Base-by-base conservation (phyloP, 2,797 vertebrate species). In the Lepus townsendii region DNA sequence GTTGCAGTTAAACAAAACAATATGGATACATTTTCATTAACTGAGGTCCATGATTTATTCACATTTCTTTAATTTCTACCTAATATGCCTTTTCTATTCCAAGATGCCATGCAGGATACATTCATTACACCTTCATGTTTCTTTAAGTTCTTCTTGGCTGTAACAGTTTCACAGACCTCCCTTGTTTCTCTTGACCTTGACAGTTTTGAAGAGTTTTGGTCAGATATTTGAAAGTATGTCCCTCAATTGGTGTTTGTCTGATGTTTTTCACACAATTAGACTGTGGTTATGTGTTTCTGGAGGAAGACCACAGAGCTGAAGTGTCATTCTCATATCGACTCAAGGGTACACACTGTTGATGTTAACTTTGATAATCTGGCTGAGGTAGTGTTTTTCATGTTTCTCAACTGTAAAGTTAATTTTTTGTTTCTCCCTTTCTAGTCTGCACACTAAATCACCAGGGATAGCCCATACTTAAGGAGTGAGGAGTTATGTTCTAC, bases 31-130 rank as follows among this genome's bases (percentile, higher is more conserved):
- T 76, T 42, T 35, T 66, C 47, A 93, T 90, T 90, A 82, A 76
- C 24, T 52, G 65, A 95, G 82, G 22, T 8, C 8, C 26, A 62
- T 60, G 22, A 13, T 76, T 93, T 38, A 82, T 94, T 89, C 2
- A 95, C 3, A 78, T 92, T 82, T 88, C 16, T 30, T 88, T 88
- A 85, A 68, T 77, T 92, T 92, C 87, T 85, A 75, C 62, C 22
- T 90, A 50, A 75, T 30, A 3, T 47, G 11, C 26, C 73, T 93
- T 76, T 47, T 47, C 7, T 66, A 4, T 42, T 90, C 22, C 60
- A 88, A 32, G 10, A 50, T 66, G 20, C 32, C 30, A 76, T 75
- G 27, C 17, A 85, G 27, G 77, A 69, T 32, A 9, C 50, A 47
- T 30, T 72, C 3, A 16, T 52, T 72, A 68, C 30, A 73, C 69